Evolutionary conservation across 2,888 invertebrate genomes (phyloP), one percentile per base, ranked within the genome.

Genomic region (Lasioglossum zephyrum): DNA sequence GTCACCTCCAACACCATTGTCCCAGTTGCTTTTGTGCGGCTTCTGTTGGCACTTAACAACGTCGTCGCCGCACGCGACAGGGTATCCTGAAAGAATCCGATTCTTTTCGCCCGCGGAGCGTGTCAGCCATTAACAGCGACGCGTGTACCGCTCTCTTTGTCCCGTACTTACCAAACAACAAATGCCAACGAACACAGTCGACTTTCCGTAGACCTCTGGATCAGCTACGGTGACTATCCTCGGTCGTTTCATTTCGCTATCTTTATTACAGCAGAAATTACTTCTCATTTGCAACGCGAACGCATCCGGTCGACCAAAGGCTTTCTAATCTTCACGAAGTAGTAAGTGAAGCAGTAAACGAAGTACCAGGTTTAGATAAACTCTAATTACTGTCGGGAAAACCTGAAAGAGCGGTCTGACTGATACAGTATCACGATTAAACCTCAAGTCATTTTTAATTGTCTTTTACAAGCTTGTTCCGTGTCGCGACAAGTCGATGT

Each of bases 1-100:
- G 86, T 86, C 81, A 87, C 81, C 85, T 81, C 77, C 47, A 79
- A 81, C 69, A 69, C 82, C 81, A 75, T 83, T 81, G 89, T 85
- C 89, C 90, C 84, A 90, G 89, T 90, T 90, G 82, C 77, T 79
- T 82, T 81, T 78, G 53, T 85, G 86, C 60, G 90, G 88, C 87
- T 90, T 89, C 89, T 86, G 79, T 86, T 86, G 73, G 75, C 41
- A 60, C 57, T 84, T 81, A 66, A 39, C 72, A 22, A n/a, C 36
- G 36, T 72, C 26, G 73, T 44, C 81, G 57, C 9, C 22, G 72
- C 49, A 26, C 53, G 22, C 57, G 26, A 60, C 69, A 49, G 18
- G 66, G 80, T 26, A 49, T 60, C 74, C 57, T 18, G 72, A 39
- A 78, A 66, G 41, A 63, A 77, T 81, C 41, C 22, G 36, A 53